phyloP scores from a whole-genome alignment of 2,113 vertebrate species.

The Zapornia atra region DNA sequence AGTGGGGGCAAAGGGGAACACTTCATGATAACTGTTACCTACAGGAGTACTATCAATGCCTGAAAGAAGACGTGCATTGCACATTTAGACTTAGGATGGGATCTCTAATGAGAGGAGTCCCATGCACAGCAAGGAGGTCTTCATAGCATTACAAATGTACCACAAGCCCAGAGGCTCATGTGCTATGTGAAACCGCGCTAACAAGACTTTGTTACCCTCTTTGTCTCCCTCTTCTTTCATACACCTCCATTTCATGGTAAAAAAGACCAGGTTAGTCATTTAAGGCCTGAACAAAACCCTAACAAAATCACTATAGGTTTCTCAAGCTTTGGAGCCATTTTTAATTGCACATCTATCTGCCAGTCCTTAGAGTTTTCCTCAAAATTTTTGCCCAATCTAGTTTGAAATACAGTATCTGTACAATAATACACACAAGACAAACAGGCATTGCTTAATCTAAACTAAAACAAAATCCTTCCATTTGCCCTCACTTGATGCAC shows the following conservation, averaged over 20 bases:
- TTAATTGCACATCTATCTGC: not conserved
- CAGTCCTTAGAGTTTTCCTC: not conserved
- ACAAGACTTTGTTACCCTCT: not conserved
- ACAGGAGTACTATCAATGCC: not conserved
- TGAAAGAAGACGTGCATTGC: not conserved
- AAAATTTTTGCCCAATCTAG: not conserved
- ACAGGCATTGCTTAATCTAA: not conserved
- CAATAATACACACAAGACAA: not conserved
- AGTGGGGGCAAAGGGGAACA: not conserved
- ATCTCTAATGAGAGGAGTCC: not conserved
- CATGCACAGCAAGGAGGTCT: not conserved
- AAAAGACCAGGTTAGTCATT: not conserved
- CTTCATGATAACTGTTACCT: not conserved
- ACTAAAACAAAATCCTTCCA: slow-evolving; percentile 1
- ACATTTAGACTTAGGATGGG: not conserved
- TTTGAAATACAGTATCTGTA: not conserved
- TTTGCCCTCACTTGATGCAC: not conserved
- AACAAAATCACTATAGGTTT: not conserved
- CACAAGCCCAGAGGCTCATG: not conserved
- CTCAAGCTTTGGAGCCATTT: not conserved
- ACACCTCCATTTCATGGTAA: not conserved
- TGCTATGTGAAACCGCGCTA: not conserved
- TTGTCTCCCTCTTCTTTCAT: not conserved
- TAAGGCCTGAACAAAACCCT: not conserved
- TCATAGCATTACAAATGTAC: not conserved